Percentiles rank a stretch among this genome's conserved stretches.
phyloP scores from a whole-genome alignment of 2,113 vertebrate genomes.

The Brienomyrus longianalis region DNA sequence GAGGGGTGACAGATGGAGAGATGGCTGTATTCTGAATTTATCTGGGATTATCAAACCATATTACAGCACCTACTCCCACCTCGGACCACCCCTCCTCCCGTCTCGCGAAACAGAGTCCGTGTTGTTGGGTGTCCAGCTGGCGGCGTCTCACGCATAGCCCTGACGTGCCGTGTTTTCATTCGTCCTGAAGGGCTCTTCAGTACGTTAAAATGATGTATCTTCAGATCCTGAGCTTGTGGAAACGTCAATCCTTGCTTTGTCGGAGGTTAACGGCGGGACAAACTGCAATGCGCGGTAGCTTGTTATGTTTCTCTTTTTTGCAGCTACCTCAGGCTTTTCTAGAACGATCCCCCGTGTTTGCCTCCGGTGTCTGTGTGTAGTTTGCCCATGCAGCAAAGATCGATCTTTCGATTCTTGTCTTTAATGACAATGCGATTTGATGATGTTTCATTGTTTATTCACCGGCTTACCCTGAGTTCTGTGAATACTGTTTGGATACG shows the following conservation, averaged over 20 bases:
- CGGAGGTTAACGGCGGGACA: neutral
- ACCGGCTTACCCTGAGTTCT: neutral
- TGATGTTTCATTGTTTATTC: neutral
- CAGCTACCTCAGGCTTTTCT: neutral
- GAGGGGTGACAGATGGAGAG: conserved; percentile 7
- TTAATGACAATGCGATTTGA: neutral
- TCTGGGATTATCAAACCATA: conserved; percentile 52
- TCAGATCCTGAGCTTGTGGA: neutral
- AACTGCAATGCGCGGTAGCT: neutral
- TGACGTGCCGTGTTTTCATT: conserved; percentile 49
- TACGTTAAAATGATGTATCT: conserved; percentile 19
- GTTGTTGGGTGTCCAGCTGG: conserved; percentile 34
- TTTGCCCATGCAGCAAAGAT: neutral
- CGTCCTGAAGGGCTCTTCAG: conserved; percentile 33
- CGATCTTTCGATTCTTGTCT: neutral
- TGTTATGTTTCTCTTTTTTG: neutral
- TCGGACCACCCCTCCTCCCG: conserved; percentile 29
- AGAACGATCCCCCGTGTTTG: neutral
- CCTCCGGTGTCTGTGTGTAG: neutral
- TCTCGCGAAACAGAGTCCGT: conserved; percentile 44
- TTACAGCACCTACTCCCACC: conserved; percentile 19
- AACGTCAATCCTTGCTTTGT: neutral
- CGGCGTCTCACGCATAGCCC: conserved; percentile 33
- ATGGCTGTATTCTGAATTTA: conserved; percentile 37
- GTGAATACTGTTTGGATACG: neutral